A percentile compares a stretch with the other conserved stretches of the same genome.
Conservation (phyloP, 2,888 invertebrate genomes). For the Limnephilus lunatus region DNA sequence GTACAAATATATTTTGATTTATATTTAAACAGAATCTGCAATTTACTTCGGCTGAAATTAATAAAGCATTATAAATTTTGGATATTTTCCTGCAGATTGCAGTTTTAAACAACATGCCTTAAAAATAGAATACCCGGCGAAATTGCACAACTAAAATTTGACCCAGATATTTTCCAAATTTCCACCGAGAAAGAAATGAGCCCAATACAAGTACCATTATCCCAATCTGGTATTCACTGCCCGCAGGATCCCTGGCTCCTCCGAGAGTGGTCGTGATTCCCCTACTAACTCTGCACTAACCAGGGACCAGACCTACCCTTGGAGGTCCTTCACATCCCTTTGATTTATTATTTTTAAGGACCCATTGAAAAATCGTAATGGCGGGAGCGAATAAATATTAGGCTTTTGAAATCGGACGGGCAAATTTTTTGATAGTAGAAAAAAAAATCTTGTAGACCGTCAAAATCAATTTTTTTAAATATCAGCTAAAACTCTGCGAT, state of each 20-base stretch:
- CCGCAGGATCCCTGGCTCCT: neutral
- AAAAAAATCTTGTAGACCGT: too few relatives aligned
- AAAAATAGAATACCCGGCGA: neutral
- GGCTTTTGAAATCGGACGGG: neutral
- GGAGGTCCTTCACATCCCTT: conserved; percentile 33
- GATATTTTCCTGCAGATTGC: too few relatives aligned
- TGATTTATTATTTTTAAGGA: conserved; percentile 41
- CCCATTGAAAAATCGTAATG: neutral
- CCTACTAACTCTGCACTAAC: conserved; percentile 2
- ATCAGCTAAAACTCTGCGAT: too few relatives aligned
- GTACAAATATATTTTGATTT: too few relatives aligned
- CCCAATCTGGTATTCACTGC: conserved; percentile 24
- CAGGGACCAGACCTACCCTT: neutral
- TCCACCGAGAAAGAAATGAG: neutral
- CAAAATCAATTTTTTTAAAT: too few relatives aligned
- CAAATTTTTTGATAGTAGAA: too few relatives aligned
- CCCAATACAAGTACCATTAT: neutral
- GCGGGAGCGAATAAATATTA: neutral
- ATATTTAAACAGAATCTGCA: too few relatives aligned
- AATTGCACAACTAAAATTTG: neutral
- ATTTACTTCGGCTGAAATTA: too few relatives aligned
- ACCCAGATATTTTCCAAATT: neutral
- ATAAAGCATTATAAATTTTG: too few relatives aligned
- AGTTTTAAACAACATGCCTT: neutral
- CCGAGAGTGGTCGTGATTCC: conserved; percentile 30